Percentiles rank a stretch among this genome's conserved stretches.
These are phyloP conservation scores for Mustela erminea DNA, from an alignment of 2,797 vertebrate species.

Conservation along the genomic window DNA sequence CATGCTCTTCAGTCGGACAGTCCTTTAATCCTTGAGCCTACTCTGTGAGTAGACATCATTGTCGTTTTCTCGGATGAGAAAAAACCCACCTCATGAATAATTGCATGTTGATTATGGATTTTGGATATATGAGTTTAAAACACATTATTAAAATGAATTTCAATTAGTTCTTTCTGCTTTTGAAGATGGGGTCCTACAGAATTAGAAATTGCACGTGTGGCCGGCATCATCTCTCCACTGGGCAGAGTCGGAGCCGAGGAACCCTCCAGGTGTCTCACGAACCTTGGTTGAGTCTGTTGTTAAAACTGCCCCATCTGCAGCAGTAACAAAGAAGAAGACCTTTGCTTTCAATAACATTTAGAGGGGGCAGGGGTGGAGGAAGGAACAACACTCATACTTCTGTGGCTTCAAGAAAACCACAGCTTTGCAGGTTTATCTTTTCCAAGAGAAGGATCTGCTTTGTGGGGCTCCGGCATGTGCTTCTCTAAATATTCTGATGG, in stretches of 20 bases:
- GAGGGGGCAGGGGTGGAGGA: background rate
- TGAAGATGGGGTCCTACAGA: background rate
- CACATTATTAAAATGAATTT: background rate
- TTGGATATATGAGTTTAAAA: background rate
- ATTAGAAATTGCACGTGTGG: background rate
- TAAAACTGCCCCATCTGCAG: background rate
- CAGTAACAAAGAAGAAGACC: background rate
- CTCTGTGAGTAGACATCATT: background rate
- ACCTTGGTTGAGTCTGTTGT: background rate
- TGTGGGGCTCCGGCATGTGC: background rate
- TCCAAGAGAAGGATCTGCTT: background rate
- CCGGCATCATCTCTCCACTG: background rate
- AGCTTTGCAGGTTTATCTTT: conserved; percentile 51
- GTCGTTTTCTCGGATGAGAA: background rate
- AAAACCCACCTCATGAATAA: background rate
- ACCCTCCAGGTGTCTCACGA: rapidly evolving
- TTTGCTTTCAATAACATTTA: conserved; percentile 33
- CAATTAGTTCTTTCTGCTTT: background rate
- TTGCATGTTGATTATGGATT: background rate
- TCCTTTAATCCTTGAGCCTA: background rate
- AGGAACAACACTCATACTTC: background rate
- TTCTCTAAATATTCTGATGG: conserved; percentile 54
- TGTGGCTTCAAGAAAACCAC: background rate
- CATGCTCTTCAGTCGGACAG: background rate
- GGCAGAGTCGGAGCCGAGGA: background rate